Conservation (phyloP, 2,113 vertebrate genomes). For the Malurus melanocephalus region DNA sequence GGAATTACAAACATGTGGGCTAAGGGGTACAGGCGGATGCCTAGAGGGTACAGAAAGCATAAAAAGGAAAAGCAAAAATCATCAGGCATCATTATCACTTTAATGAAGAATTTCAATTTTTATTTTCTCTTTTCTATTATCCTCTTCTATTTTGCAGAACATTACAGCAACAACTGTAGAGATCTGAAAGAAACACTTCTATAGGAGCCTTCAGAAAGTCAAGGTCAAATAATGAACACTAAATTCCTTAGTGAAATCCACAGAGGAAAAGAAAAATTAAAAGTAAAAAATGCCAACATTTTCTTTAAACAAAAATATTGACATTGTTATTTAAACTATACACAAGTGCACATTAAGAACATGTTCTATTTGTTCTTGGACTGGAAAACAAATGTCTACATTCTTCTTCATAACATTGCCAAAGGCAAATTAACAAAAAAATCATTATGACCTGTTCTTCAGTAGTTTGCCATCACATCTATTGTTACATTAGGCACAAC, state of each 20-base stretch:
- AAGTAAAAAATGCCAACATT: not conserved
- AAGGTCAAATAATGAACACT: constrained; percentile 58
- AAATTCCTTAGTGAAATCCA: constrained; percentile 42
- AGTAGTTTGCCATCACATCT: constrained; percentile 42
- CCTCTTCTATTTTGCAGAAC: not conserved
- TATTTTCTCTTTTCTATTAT: not conserved
- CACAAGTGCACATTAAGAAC: constrained; percentile 35
- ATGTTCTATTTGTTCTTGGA: constrained; percentile 53
- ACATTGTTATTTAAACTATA: constrained; percentile 62
- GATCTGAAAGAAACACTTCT: constrained; percentile 43
- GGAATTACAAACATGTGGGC: too few species aligned
- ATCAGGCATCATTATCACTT: not conserved
- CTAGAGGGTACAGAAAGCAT: too few species aligned
- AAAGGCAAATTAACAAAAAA: constrained; percentile 62
- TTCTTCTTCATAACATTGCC: constrained; percentile 58
- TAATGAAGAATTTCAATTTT: not conserved
- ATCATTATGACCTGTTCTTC: constrained; percentile 55
- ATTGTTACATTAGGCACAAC: constrained; percentile 52
- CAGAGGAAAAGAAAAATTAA: not conserved
- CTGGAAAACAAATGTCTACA: constrained; percentile 39
- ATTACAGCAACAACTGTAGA: constrained; percentile 2
- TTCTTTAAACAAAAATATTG: constrained; percentile 67
- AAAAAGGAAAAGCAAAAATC: too few species aligned
- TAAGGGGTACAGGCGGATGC: too few species aligned
- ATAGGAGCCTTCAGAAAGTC: constrained; percentile 33